phyloP scores from a whole-genome alignment of 2,797 vertebrate species.

The Girardinus metallicus region DNA sequence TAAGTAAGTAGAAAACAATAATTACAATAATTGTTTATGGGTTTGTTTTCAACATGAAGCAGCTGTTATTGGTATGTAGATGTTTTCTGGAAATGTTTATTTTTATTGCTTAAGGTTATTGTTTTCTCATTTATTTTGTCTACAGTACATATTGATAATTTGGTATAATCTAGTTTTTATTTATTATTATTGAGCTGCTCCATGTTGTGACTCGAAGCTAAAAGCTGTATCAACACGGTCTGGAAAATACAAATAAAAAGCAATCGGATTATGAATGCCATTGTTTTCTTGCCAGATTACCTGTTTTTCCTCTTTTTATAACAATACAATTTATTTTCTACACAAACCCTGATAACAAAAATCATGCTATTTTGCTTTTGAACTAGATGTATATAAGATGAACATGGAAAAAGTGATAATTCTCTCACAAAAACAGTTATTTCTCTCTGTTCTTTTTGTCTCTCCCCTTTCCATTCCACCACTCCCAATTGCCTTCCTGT shows the following conservation, averaged over 20 bases:
- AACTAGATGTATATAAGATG: slow-evolving; percentile 33
- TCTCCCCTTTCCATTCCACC: slow-evolving; percentile 20
- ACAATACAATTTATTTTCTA: slow-evolving; percentile 16
- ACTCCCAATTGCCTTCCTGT: slow-evolving; percentile 61
- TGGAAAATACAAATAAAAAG: slow-evolving; percentile 37
- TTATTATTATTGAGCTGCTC: slow-evolving; percentile 24
- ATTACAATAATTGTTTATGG: not conserved
- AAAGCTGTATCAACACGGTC: slow-evolving; percentile 28
- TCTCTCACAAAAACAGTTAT: slow-evolving; percentile 50
- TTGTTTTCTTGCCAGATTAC: slow-evolving; percentile 24
- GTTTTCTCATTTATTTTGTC: not conserved
- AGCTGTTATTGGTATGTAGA: not conserved
- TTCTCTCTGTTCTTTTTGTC: slow-evolving; percentile 36
- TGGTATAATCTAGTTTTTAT: not conserved
- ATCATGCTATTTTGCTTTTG: slow-evolving; percentile 44
- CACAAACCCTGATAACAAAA: slow-evolving; percentile 27
- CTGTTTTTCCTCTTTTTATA: slow-evolving; percentile 17
- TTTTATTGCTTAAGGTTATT: not conserved
- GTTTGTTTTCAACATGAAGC: not conserved
- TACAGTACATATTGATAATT: not conserved
- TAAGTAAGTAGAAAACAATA: not conserved
- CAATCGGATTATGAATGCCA: slow-evolving; percentile 20
- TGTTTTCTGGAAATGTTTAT: not conserved
- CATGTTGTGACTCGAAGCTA: slow-evolving; percentile 46
- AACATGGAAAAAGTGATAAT: slow-evolving; percentile 28